Evolutionary conservation across 92 coral and sea anemone species (phyloP).

Genomic region (Desmophyllum pertusum): DNA sequence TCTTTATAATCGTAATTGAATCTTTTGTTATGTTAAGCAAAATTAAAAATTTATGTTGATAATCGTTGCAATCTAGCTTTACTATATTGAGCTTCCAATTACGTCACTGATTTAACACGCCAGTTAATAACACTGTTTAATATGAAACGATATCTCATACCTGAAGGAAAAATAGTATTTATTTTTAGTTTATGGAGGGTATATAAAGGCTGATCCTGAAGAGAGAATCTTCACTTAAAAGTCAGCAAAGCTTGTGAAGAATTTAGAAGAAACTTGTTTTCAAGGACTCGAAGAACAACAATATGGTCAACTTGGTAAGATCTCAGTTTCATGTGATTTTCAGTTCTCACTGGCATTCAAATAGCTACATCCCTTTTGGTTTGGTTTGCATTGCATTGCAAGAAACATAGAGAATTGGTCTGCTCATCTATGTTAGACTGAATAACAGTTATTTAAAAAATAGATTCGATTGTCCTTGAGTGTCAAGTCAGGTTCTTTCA

Average conservation of each 20-base stretch:
- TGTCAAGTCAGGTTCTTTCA: too few relatives aligned
- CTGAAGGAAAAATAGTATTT: background rate
- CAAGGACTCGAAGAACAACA: background rate
- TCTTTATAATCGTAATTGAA: background rate
- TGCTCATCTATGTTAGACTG: too few relatives aligned
- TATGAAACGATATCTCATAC: background rate
- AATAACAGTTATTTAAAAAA: too few relatives aligned
- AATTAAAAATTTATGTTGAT: background rate
- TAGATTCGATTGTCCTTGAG: too few relatives aligned
- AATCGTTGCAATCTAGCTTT: background rate
- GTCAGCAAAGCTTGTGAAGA: background rate
- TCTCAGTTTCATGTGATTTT: too few relatives aligned
- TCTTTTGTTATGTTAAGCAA: background rate
- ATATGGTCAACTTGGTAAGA: background rate
- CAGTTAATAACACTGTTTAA: too few relatives aligned
- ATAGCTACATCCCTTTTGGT: too few relatives aligned
- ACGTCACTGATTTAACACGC: background rate
- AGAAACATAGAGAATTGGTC: too few relatives aligned
- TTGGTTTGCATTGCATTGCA: too few relatives aligned
- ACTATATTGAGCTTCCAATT: background rate
- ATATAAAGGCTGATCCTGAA: background rate
- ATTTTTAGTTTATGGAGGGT: background rate
- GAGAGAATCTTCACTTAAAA: background rate
- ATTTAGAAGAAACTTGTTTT: background rate
- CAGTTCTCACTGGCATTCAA: too few relatives aligned